phyloP scores from a whole-genome alignment of 1,140 invertebrate genomes.

The Ceratosolen fusciceps region DNA sequence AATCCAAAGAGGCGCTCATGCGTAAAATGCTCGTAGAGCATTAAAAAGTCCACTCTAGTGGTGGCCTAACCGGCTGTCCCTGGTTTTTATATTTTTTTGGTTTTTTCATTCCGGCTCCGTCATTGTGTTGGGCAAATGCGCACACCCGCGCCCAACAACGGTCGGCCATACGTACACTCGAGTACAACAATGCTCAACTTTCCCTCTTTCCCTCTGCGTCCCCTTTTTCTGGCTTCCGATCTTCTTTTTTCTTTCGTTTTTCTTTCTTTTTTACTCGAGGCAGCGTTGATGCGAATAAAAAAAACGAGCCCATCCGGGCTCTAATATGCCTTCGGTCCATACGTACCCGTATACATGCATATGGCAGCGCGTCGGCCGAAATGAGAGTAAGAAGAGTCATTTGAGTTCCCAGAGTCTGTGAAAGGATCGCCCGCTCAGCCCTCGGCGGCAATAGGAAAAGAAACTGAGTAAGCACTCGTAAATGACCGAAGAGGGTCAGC shows the following conservation, averaged over 20 bases:
- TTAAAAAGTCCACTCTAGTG: slow-evolving; percentile 41
- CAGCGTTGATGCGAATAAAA: slow-evolving; percentile 22
- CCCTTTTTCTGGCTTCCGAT: neutral
- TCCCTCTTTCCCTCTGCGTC: slow-evolving; percentile 12
- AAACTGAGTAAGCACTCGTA: neutral
- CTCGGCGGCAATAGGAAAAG: neutral
- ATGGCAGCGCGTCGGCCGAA: neutral
- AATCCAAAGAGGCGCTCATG: slow-evolving; percentile 32
- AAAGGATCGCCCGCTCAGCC: neutral
- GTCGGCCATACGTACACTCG: too few species aligned
- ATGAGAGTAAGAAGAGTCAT: slow-evolving; percentile 40
- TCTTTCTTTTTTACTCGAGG: neutral
- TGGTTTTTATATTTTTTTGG: neutral
- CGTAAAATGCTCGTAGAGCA: slow-evolving; percentile 23
- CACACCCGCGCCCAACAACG: neutral
- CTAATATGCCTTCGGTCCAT: slow-evolving; percentile 13
- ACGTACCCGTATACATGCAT: neutral
- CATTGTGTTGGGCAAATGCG: too few species aligned
- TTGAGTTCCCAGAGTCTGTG: slow-evolving; percentile 27
- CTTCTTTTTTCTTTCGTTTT: too few species aligned
- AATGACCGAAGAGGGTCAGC: slow-evolving; percentile 3
- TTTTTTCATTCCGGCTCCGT: neutral
- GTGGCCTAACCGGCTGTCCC: neutral
- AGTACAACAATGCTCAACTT: neutral
- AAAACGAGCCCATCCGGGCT: neutral